phyloP scores from a whole-genome alignment of 2,113 vertebrate genomes.

The Colius striatus region DNA sequence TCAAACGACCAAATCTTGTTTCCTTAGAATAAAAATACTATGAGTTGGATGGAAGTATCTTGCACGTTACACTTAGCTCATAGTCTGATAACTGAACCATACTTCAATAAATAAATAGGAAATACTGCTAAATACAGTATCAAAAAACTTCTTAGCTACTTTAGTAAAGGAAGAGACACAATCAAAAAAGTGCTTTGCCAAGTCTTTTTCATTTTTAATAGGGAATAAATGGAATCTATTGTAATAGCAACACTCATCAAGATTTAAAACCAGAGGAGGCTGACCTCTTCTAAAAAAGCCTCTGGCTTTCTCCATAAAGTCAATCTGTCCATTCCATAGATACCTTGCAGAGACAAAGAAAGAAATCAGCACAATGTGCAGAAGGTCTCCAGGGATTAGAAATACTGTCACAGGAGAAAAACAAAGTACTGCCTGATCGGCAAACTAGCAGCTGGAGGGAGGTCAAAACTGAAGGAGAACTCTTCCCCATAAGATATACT shows the following conservation, averaged over 20 bases:
- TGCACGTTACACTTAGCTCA: neutral
- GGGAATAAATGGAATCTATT: conserved; percentile 24
- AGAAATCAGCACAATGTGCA: neutral
- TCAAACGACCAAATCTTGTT: neutral
- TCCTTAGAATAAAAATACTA: neutral
- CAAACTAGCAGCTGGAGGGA: conserved; percentile 49
- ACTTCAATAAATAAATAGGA: neutral
- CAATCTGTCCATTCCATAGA: neutral
- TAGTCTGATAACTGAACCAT: neutral
- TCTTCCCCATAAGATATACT: neutral
- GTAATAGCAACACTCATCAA: neutral
- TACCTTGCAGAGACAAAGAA: neutral
- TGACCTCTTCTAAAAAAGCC: neutral
- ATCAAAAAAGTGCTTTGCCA: neutral
- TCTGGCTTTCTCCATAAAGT: neutral
- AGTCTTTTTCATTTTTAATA: conserved; percentile 29
- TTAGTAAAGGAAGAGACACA: neutral
- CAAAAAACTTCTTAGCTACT: neutral
- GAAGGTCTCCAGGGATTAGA: neutral
- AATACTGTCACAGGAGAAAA: neutral
- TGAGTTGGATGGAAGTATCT: neutral
- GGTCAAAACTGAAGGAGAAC: conserved; percentile 42
- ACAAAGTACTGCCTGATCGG: conserved; percentile 20
- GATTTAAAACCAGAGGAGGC: neutral
- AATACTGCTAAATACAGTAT: neutral